Base-by-base conservation (phyloP, 2,888 invertebrate species). In the Serrognathus titanus region DNA sequence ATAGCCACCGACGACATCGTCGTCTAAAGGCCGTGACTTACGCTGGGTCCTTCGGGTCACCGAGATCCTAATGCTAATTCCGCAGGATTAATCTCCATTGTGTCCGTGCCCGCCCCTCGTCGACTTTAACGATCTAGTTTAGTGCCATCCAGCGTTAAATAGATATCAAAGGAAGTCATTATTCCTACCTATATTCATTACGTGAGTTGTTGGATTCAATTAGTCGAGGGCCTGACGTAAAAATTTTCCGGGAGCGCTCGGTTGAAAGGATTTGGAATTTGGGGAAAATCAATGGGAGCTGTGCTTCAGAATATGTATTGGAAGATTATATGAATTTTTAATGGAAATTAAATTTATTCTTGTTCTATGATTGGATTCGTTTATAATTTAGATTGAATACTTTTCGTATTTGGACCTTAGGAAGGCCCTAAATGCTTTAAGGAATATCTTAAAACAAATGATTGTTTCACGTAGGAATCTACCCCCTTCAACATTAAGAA, bases 51-150 rank as follows among this genome's bases (percentile, higher is more conserved):
- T 31, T 31, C 24, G 20, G 43, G 43, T 43, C 43, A 20, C 43
- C 43, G 43, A 9, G 43, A 43, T 43, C 43, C 13, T 20, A 43
- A 43, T 43, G 43, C 43, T 43, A 43, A 43, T 43, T 20, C 43
- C 20, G 43, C 43, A 43, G 43, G 43, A 43, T 43, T 43, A 43
- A 43, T 43, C 43, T 43, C 43, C 43, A 43, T 43, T 43, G 43
- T 43, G 12, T 11, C 43, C 16, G 43, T n/a, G 43, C 43, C 13
- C 43, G 43, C 13, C 20, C 43, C 20, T 43, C 12, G 43, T 20
- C 43, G 43, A 43, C 24, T 31, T 31, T 31, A 31, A 31, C 43
- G 20, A 43, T 43, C 43, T 43, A 20, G 43, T 43, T 43, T 16
- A 16, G 43, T 43, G 43, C 43, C 43, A 43, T 43, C 43, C 20